Base-by-base conservation (phyloP, 2,888 invertebrate genomes). In the Andricus quercusramuli region DNA sequence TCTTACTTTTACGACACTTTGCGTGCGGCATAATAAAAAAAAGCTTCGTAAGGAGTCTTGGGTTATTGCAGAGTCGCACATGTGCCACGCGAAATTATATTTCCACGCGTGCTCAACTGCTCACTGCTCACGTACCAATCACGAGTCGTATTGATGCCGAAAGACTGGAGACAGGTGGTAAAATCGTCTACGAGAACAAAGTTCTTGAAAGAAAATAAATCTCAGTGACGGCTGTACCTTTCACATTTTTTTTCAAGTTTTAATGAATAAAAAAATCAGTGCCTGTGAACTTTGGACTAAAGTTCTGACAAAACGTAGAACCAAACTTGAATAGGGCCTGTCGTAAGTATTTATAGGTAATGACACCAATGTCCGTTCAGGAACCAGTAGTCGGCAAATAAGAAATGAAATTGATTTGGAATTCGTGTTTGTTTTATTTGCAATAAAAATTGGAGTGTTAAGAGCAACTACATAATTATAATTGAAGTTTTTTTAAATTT, bases 1-100 rank as follows among this genome's bases (percentile, higher is more conserved):
- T 85, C 82, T 87, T 84, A 84, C 82, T 88, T 88, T 89, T 88
- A 88, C 67, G 84, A 89, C 84, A 84, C 81, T 85, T 76, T 78
- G 67, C 83, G 81, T 80, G 80, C 66, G 9, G 78, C 37, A 56
- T 29, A 11, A 29, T 44, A 78, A 67, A 78, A 67, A 37, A 78
- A 51, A 67, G 56, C 41, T 70, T 56, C 51, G n/a, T 51, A 70
- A 70, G 47, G 32, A 32, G 51, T 56, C 70, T n/a, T 20, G n/a
- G 20, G 70, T 37, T 20, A 32, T 74, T 20, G 25, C 9, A 70
- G 41, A 68, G 76, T 78, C 76, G 78, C 84, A 82, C 81, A 80
- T 78, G 78, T 44, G 59, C 51, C n/a, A 67, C 17, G 70, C 47
- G 51, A 70, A 70, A 47, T 70, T 70, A 70, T 70, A 70, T 70